phyloP scores from a whole-genome alignment of 2,113 vertebrate genomes.

The Seriola quinqueradiata region DNA sequence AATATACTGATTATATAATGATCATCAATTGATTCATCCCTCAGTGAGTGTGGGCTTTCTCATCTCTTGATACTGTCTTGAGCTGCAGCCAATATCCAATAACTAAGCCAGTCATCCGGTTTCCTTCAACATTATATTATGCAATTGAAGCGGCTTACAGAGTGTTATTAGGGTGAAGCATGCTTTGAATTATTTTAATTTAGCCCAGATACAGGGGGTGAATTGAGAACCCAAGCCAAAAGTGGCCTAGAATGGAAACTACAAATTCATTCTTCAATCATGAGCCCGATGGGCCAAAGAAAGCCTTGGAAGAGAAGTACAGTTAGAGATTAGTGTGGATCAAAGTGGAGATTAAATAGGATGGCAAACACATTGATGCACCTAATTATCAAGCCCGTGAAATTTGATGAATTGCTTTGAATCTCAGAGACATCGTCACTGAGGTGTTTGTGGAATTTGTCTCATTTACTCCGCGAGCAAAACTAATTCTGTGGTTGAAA shows the following conservation, averaged over 20 bases:
- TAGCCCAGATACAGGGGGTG: slow-evolving; percentile 30
- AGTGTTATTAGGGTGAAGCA: slow-evolving; percentile 45
- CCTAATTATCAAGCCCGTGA: slow-evolving; percentile 63
- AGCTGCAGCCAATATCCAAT: slow-evolving; percentile 47
- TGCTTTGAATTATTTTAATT: slow-evolving; percentile 57
- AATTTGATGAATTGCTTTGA: slow-evolving; percentile 63
- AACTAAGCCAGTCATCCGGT: slow-evolving; percentile 34
- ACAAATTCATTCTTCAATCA: slow-evolving; percentile 39
- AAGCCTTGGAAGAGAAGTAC: slow-evolving; percentile 61
- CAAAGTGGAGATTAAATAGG: slow-evolving; percentile 78
- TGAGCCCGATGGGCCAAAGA: slow-evolving; percentile 48
- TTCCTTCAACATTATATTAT: slow-evolving; percentile 36
- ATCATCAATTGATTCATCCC: slow-evolving; percentile 28
- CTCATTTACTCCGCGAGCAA: neutral
- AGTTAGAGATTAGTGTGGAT: slow-evolving; percentile 72
- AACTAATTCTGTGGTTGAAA: slow-evolving; percentile 19
- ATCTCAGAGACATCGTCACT: slow-evolving; percentile 13
- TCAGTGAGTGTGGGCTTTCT: slow-evolving; percentile 27
- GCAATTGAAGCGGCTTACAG: slow-evolving; percentile 28
- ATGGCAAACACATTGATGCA: slow-evolving; percentile 67
- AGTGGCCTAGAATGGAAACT: slow-evolving; percentile 46
- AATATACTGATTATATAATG: slow-evolving; percentile 44
- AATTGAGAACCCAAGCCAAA: slow-evolving; percentile 29
- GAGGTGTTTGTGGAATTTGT: slow-evolving; percentile 37
- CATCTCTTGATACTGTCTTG: slow-evolving; percentile 36